A percentile compares a stretch with the other conserved stretches of the same genome.
phyloP scores from a whole-genome alignment of 2,888 invertebrate species.

The Gnatocerus cornutus region DNA sequence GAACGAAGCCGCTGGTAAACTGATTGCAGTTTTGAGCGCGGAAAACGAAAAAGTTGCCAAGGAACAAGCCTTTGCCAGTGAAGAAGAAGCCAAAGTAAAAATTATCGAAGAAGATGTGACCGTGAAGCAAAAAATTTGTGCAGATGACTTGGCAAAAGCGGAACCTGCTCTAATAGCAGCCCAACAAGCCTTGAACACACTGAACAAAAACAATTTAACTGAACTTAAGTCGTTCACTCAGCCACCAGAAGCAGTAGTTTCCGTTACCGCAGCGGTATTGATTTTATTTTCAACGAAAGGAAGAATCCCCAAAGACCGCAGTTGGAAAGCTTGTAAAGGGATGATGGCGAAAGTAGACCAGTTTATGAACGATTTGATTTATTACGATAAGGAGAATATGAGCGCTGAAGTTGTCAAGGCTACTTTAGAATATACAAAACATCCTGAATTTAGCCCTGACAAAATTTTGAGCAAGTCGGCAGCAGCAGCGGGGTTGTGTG shows the following conservation, averaged over 20 bases:
- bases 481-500: slow-evolving; percentile 94
- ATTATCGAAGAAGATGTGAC: slow-evolving; percentile 91
- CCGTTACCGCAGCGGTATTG: slow-evolving; percentile 90
- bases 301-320: slow-evolving; percentile 91
- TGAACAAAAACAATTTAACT: slow-evolving; percentile 94
- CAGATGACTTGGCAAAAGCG: slow-evolving; percentile 91
- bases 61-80: slow-evolving; percentile 86
- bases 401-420: slow-evolving; percentile 91
- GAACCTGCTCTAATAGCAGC: slow-evolving; percentile 94
- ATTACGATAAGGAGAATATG: slow-evolving; percentile 96
- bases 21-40: slow-evolving; percentile 88
- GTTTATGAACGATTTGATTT: slow-evolving; percentile 86
- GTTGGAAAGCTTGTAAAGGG: slow-evolving; percentile 92
- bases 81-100: slow-evolving; percentile 93
- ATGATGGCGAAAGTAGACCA: slow-evolving; percentile 94
- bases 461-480: slow-evolving; percentile 89
- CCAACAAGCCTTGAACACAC: slow-evolving; percentile 90
- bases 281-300: slow-evolving; percentile 88
- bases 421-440: slow-evolving; percentile 76
- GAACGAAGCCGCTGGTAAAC: slow-evolving; percentile 91
- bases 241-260: slow-evolving; percentile 91
- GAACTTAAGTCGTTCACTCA: slow-evolving; percentile 95
- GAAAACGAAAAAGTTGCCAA: slow-evolving; percentile 94
- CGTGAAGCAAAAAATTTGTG: slow-evolving; percentile 88
- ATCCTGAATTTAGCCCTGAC: slow-evolving; percentile 88